Percentiles rank a stretch among this genome's conserved stretches.
These are phyloP conservation scores for Acanthiza pusilla DNA, from an alignment of 2,797 vertebrate genomes.

Conservation along the genomic window DNA sequence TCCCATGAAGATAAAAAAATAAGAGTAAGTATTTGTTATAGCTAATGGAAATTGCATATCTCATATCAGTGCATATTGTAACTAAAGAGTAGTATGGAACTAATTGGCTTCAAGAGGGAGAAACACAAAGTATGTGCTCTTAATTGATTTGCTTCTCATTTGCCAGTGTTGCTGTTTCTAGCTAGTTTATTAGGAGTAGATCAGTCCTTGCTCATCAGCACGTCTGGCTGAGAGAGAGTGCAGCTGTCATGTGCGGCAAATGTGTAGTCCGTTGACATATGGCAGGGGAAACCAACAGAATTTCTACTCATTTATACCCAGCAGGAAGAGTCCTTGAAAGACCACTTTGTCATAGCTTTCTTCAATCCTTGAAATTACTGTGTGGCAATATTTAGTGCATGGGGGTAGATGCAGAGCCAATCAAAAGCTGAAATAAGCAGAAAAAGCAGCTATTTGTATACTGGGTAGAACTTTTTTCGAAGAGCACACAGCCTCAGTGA, in stretches of 20 bases:
- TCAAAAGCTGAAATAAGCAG: neutral
- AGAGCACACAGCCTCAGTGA: neutral
- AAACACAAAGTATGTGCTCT: neutral
- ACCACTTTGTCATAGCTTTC: neutral
- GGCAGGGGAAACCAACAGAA: neutral
- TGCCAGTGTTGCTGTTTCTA: neutral
- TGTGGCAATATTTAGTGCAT: neutral
- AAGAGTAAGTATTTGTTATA: neutral
- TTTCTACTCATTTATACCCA: neutral
- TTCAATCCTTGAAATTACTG: neutral
- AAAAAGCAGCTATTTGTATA: neutral
- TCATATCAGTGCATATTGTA: neutral
- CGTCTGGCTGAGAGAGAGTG: neutral
- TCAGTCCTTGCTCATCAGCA: neutral
- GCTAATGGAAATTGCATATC: neutral
- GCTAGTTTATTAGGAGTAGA: neutral
- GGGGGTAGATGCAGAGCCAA: neutral
- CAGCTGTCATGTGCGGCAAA: neutral
- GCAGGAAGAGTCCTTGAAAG: neutral
- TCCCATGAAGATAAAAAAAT: neutral
- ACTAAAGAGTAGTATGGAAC: neutral
- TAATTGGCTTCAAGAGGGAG: neutral
- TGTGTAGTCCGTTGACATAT: accelerated
- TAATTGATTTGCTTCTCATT: constrained; percentile 7
- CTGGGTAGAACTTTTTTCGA: neutral